A percentile compares a stretch with the other conserved stretches of the same genome.
phyloP scores from a whole-genome alignment of 1,140 invertebrate genomes.

The Heliconius hewitsoni region DNA sequence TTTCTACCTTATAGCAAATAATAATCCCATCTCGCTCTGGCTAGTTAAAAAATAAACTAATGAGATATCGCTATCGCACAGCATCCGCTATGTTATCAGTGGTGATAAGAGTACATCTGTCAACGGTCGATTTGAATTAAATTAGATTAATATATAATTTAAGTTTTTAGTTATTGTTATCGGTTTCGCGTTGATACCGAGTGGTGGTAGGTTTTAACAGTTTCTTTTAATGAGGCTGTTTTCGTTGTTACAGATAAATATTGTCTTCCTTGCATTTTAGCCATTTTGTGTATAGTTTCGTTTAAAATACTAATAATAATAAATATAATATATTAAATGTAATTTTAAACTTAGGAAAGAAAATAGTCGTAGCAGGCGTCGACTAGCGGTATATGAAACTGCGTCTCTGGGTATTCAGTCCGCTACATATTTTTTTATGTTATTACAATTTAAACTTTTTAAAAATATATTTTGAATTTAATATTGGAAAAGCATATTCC shows the following conservation, averaged over 20 bases:
- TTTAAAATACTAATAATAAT: no score
- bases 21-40: constrained; percentile 47
- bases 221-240: not conserved
- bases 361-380: not conserved
- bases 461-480: no score
- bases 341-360: not conserved
- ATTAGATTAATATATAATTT: constrained; percentile 32
- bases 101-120: constrained; percentile 54
- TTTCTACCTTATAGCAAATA: constrained; percentile 30
- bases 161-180: constrained; percentile 16
- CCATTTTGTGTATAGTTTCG: not conserved
- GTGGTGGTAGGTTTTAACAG: not conserved
- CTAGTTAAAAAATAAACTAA: constrained; percentile 59
- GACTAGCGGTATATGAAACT: no score
- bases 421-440: no score
- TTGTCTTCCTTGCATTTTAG: not conserved
- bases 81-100: constrained; percentile 61
- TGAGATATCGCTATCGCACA: constrained; percentile 56
- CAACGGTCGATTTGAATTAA: constrained; percentile 40
- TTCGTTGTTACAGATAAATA: not conserved
- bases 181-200: not conserved
- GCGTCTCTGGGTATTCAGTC: no score
- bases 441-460: no score
- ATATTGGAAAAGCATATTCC: no score
- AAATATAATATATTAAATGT: no score